Conservation (phyloP, 2,113 vertebrate genomes). For the Cheilinus undulatus region DNA sequence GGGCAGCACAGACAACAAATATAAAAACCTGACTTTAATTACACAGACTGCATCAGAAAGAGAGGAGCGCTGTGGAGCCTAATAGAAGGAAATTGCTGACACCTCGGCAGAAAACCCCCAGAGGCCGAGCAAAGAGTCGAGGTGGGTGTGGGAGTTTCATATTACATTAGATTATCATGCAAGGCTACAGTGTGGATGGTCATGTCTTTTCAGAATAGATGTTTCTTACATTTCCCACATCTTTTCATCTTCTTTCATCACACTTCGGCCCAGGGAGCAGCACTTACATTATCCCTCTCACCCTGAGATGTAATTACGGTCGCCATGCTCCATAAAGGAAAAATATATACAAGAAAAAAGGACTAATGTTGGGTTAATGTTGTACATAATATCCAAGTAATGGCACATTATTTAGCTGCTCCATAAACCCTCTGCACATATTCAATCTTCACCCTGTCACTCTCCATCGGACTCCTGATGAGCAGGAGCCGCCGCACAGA, state of each 20-base stretch:
- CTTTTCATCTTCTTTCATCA: slow-evolving; percentile 10
- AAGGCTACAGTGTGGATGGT: slow-evolving; percentile 8
- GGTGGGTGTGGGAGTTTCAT: slow-evolving; percentile 13
- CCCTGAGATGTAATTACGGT: slow-evolving; percentile 37
- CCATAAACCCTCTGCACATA: slow-evolving; percentile 19
- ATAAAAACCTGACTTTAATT: slow-evolving; percentile 59
- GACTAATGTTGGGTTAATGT: slow-evolving; percentile 41
- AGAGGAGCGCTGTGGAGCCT: slow-evolving; percentile 35
- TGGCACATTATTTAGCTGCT: slow-evolving; percentile 41
- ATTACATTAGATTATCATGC: slow-evolving; percentile 29
- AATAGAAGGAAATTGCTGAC: slow-evolving; percentile 66
- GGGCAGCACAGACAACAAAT: slow-evolving; percentile 1
- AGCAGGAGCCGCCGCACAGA: slow-evolving; percentile 50
- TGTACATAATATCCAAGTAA: slow-evolving; percentile 47
- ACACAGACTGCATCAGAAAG: slow-evolving; percentile 28
- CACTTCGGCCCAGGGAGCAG: background rate
- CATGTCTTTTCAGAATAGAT: slow-evolving; percentile 15
- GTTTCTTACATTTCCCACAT: background rate
- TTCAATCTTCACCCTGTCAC: slow-evolving; percentile 21
- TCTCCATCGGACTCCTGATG: slow-evolving; percentile 43
- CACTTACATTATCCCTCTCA: background rate
- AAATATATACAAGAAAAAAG: slow-evolving; percentile 39
- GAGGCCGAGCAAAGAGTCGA: slow-evolving; percentile 27
- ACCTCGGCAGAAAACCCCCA: slow-evolving; percentile 42
- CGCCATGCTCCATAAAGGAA: slow-evolving; percentile 17